Percentiles rank a stretch among this genome's conserved stretches.
Evolutionary conservation across 2,797 vertebrate genomes (phyloP).

Genomic region (Dicrostonyx torquatus): DNA sequence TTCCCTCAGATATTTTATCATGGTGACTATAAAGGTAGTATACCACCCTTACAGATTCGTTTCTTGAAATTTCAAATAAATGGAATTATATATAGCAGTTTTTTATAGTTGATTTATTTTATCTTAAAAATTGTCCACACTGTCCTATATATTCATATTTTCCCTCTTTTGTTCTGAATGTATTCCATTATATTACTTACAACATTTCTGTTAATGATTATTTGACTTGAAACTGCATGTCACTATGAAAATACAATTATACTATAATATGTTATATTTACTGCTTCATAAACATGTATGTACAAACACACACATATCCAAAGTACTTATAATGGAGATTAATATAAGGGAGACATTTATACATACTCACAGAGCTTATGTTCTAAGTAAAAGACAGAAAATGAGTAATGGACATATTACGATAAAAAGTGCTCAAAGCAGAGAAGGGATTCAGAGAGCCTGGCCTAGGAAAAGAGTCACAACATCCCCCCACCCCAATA

Average conservation of each 20-base stretch:
- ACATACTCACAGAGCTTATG: neutral
- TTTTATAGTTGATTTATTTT: neutral
- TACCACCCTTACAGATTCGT: neutral
- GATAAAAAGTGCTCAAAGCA: neutral
- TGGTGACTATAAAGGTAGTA: neutral
- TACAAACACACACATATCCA: neutral
- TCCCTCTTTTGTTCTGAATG: neutral
- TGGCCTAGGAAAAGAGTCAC: neutral
- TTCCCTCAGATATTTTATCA: neutral
- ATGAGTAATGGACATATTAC: neutral
- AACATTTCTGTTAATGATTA: neutral
- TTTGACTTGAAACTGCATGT: slow-evolving; percentile 23
- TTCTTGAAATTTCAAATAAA: slow-evolving; percentile 23
- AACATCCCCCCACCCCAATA: neutral
- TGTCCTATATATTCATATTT: neutral
- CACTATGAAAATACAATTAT: neutral
- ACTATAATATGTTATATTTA: neutral
- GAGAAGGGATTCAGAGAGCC: neutral
- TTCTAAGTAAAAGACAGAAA: slow-evolving; percentile 36
- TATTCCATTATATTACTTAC: neutral
- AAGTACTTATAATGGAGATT: neutral
- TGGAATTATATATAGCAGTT: neutral
- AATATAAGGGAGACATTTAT: neutral
- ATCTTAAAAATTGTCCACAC: neutral
- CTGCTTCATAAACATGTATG: neutral